phyloP scores from a whole-genome alignment of 2,113 vertebrate species.

The Paratilapia polleni region DNA sequence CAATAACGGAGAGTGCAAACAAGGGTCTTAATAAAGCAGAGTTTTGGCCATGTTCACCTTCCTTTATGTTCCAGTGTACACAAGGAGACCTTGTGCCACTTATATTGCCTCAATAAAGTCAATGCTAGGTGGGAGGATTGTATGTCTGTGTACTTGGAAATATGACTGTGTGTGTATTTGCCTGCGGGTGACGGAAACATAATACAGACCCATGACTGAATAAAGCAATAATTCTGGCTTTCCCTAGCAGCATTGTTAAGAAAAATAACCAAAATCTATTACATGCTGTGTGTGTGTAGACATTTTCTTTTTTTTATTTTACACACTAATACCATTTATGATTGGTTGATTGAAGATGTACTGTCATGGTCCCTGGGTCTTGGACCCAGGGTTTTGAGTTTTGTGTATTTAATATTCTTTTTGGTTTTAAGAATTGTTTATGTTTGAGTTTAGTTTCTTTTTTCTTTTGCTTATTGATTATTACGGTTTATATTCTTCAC shows the following conservation, averaged over 20 bases:
- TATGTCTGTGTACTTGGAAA: constrained; percentile 2
- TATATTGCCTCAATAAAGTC: constrained; percentile 72
- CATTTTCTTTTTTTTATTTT: constrained; percentile 16
- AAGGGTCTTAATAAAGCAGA: constrained; percentile 71
- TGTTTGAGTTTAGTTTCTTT: too few relatives aligned
- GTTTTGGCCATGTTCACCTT: constrained; percentile 54
- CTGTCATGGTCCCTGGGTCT: too few relatives aligned
- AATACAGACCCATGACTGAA: constrained; percentile 22
- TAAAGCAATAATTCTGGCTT: constrained; percentile 27
- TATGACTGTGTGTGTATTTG: constrained; percentile 13
- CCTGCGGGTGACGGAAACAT: constrained; percentile 30
- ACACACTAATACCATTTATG: background rate
- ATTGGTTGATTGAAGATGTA: background rate
- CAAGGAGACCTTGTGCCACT: constrained; percentile 67
- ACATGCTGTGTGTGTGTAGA: background rate
- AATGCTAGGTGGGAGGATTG: constrained; percentile 38
- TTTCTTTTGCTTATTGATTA: too few relatives aligned
- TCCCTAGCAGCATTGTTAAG: background rate
- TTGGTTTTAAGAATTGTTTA: too few relatives aligned
- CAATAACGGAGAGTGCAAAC: constrained; percentile 77
- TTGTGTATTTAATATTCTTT: too few relatives aligned
- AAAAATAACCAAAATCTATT: constrained; percentile 2
- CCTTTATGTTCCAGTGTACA: constrained; percentile 51
- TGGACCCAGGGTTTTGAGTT: too few relatives aligned
- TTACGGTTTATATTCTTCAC: too few relatives aligned